Conservation (phyloP, 2,888 invertebrate genomes). For the Metalampra italica region DNA sequence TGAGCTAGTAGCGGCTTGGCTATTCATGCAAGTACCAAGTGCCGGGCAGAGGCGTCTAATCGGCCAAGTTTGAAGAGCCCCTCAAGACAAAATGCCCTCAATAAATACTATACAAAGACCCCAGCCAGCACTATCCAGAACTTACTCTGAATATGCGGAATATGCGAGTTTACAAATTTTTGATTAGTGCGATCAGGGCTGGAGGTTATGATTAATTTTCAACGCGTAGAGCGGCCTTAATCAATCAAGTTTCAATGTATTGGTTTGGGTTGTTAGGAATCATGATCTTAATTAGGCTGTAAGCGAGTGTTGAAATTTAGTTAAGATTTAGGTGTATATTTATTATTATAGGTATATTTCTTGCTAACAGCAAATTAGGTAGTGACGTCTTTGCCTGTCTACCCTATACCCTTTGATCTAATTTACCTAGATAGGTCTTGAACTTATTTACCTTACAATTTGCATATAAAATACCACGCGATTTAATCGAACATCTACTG, state of each 20-base stretch:
- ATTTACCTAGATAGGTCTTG: too few relatives aligned
- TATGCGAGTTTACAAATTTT: slow-evolving; percentile 19
- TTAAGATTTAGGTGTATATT: too few relatives aligned
- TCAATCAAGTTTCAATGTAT: neutral
- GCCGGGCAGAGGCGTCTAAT: slow-evolving; percentile 31
- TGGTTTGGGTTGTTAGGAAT: too few relatives aligned
- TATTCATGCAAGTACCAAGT: slow-evolving; percentile 43
- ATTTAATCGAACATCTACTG: too few relatives aligned
- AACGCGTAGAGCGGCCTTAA: neutral
- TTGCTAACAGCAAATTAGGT: too few relatives aligned
- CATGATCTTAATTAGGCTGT: too few relatives aligned
- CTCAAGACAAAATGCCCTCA: slow-evolving; percentile 29
- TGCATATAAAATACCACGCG: too few relatives aligned
- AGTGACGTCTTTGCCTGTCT: too few relatives aligned
- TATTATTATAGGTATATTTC: too few relatives aligned
- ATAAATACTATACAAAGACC: slow-evolving; percentile 35
- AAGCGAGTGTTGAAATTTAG: too few relatives aligned
- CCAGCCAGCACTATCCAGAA: slow-evolving; percentile 16
- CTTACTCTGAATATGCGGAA: slow-evolving; percentile 31
- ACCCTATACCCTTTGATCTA: too few relatives aligned
- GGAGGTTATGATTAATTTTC: neutral
- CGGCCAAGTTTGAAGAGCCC: slow-evolving; percentile 38
- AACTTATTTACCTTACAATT: too few relatives aligned
- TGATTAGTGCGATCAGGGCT: neutral
- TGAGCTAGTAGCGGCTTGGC: slow-evolving; percentile 33